Conservation (phyloP, 2,113 vertebrate species). For the Sisor rabdophorus region DNA sequence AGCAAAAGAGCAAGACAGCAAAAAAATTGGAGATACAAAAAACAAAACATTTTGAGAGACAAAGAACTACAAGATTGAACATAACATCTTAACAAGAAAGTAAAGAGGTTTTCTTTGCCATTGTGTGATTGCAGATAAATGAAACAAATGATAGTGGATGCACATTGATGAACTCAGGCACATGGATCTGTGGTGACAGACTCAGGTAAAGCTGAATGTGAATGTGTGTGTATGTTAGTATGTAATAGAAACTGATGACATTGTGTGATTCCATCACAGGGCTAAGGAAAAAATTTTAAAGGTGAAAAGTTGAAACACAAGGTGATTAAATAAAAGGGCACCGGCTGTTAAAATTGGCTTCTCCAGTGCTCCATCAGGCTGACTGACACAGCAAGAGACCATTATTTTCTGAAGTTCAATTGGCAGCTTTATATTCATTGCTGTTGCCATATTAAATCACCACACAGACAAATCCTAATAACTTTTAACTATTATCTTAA, state of each 20-base stretch:
- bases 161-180: constrained; percentile 32
- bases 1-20: background rate
- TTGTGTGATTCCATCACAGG: too few relatives aligned
- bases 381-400: constrained; percentile 46
- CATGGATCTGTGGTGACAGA: constrained; percentile 36
- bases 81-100: background rate
- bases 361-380: constrained; percentile 31
- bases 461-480: constrained; percentile 29
- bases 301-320: constrained; percentile 16
- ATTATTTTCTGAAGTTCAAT: constrained; percentile 49
- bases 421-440: constrained; percentile 43
- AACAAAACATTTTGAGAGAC: constrained; percentile 11
- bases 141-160: constrained; percentile 33
- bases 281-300: background rate
- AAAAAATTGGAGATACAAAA: background rate
- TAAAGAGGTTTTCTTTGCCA: constrained; percentile 29
- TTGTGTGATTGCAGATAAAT: constrained; percentile 44
- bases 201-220: constrained; percentile 52
- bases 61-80: constrained; percentile 18
- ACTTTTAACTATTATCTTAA: constrained; percentile 23
- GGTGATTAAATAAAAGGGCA: constrained; percentile 48
- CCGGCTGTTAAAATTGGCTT: constrained; percentile 36
- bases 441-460: constrained; percentile 28
- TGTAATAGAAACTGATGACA: too few relatives aligned
- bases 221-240: too few relatives aligned